Evolutionary conservation across 2,113 vertebrate genomes (phyloP).

Genomic region (Chionodraco myersi): DNA sequence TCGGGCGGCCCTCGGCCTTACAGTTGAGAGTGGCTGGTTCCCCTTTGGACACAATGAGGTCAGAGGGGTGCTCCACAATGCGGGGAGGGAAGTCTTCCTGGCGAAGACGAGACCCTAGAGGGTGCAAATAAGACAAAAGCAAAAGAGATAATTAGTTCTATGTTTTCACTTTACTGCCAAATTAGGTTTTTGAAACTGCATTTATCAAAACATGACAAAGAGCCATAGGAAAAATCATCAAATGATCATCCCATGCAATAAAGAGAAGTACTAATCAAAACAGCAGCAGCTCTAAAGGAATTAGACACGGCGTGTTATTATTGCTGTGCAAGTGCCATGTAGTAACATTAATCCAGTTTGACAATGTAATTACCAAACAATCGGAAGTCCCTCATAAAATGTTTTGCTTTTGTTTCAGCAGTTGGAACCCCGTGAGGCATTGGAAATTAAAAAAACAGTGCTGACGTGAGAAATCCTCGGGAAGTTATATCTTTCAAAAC

Average conservation of each 20-base stretch:
- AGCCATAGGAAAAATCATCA: conserved; percentile 17
- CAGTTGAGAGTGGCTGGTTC: conserved; percentile 83
- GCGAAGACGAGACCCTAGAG: conserved; percentile 81
- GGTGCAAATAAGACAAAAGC: background rate
- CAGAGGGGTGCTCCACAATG: conserved; percentile 83
- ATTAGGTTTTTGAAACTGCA: background rate
- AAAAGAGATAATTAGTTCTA: background rate
- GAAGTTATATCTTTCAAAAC: conserved; percentile 41
- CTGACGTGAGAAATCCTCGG: conserved; percentile 40
- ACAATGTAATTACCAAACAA: conserved; percentile 73
- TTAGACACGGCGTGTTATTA: conserved; percentile 58
- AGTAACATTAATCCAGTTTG: conserved; percentile 68
- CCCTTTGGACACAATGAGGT: conserved; percentile 83
- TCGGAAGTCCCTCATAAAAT: conserved; percentile 38
- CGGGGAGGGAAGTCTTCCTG: conserved; percentile 83
- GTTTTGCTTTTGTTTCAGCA: conserved; percentile 46
- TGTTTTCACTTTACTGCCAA: background rate
- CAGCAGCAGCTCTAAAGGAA: conserved; percentile 49
- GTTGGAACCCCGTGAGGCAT: conserved; percentile 42
- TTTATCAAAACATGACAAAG: conserved; percentile 8
- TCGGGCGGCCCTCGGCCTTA: conserved; percentile 80
- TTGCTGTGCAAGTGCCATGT: conserved; percentile 40
- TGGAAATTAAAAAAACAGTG: conserved; percentile 30
- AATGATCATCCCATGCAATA: conserved; percentile 31
- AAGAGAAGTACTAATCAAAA: conserved; percentile 42